phyloP scores from a whole-genome alignment of 2,888 invertebrate species.

The Aphrophora alni region DNA sequence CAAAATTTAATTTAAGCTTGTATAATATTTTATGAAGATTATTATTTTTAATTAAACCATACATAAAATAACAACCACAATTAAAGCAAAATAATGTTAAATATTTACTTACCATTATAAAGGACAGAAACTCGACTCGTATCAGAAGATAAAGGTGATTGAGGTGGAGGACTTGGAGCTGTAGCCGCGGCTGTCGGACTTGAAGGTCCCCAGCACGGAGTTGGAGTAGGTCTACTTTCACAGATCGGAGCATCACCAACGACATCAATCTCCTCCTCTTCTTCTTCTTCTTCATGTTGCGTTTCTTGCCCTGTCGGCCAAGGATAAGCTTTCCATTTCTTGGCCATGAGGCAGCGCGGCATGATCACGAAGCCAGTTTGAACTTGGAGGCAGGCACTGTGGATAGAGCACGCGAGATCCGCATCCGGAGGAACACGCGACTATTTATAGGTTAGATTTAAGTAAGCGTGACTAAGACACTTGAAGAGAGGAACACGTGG shows the following conservation, averaged over 20 bases:
- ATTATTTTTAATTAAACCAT: too few relatives aligned
- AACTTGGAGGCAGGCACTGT: slow-evolving; percentile 32
- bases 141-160: slow-evolving; percentile 47
- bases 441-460: background rate
- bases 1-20: too few relatives aligned
- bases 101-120: slow-evolving; percentile 47
- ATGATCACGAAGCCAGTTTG: slow-evolving; percentile 65
- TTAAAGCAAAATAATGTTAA: too few relatives aligned
- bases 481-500: slow-evolving; percentile 17
- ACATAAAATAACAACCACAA: too few relatives aligned
- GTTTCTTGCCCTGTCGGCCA: slow-evolving; percentile 65
- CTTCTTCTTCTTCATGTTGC: slow-evolving; percentile 52
- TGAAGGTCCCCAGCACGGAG: slow-evolving; percentile 72
- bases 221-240: slow-evolving; percentile 68
- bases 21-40: too few relatives aligned
- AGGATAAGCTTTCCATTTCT: slow-evolving; percentile 91
- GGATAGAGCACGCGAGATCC: slow-evolving; percentile 22
- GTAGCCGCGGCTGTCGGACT: slow-evolving; percentile 79
- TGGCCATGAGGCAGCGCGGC: slow-evolving; percentile 96
- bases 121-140: slow-evolving; percentile 53
- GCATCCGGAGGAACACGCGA: slow-evolving; percentile 10
- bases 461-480: slow-evolving; percentile 2
- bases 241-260: slow-evolving; percentile 73
- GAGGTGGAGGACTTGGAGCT: slow-evolving; percentile 58
- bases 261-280: slow-evolving; percentile 83